Evolutionary conservation across 2,797 vertebrate genomes (phyloP), one percentile per base, ranked within the genome.

Genomic region (Chelmon rostratus): DNA sequence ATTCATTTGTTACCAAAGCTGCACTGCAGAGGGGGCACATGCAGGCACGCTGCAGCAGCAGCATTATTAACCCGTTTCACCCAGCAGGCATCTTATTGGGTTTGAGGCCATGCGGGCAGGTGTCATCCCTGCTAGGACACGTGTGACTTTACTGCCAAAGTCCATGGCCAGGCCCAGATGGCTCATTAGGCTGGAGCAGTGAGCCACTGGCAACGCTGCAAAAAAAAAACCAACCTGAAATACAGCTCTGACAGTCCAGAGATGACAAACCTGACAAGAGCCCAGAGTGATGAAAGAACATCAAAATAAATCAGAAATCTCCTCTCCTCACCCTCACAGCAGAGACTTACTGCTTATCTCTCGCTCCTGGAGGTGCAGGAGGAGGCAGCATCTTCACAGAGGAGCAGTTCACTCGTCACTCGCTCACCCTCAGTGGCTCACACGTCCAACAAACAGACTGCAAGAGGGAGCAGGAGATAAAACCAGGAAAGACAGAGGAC

Each of bases 91-190:
- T 53, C 70, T 70, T 25, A 72, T 58, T 75, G 67, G 81, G 59
- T 83, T 57, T 68, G 69, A 73, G 74, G 82, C 74, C 63, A 35
- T 25, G 76, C 56, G 13, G 63, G 38, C 75, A 4, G 1, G 58
- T 50, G 81, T 80, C 84, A 75, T 21, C 72, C 76, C 79, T 67
- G 54, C 75, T 9, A 80, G 86, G 85, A 81, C 79, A 70, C 35
- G 57, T 79, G 71, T 35, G 65, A 78, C 56, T 76, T 42, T 53
- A 63, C 64, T 78, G 81, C 79, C 79, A 81, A 37, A 73, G 70
- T 62, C 76, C 80, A 77, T 70, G n/a, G 12, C 40, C 52, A 5
- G 65, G 87, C 83, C 81, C 85, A 91, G 80, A 85, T 91, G 87
- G 87, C 84, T 88, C 83, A 88, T 87, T 88, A 91, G 74, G 33